Evolutionary conservation across 2,888 invertebrate species (phyloP), one percentile per base, ranked within the genome.

Genomic region (Phortica okadai): DNA sequence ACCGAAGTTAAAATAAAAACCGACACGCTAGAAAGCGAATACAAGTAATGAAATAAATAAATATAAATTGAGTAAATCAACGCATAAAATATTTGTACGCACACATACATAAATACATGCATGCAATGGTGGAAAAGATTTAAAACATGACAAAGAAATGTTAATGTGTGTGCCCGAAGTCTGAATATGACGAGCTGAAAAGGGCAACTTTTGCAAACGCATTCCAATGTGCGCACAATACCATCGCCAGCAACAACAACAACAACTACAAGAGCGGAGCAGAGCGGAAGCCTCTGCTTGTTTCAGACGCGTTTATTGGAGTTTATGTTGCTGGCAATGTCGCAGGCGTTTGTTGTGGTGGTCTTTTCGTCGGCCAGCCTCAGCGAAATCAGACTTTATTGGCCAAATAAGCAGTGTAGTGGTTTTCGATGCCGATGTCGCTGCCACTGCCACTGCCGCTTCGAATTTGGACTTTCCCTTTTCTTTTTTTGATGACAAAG

Each of bases 381-480:
- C 50, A 50, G 6, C 14, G 14, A 3, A 14, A 50, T 74, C 64
- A 73, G 56, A 74, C 75, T 73, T 62, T 25, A 82, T 79, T 82
- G 82, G 79, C 80, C 80, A 79, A 82, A 82, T 79, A 59, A 81
- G 74, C 75, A 79, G 59, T 77, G 73, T 78, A 25, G 11, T 10
- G 11, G 11, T 21, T 25, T 6, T 50, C 21, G 25, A 6, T 50
- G 33, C 1, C 14, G 25, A 1, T 50, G 66, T 14, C 6, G 77
- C 76, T 67, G 56, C 21, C 21, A 21, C 21, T 21, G 21, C 73
- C 41, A 21, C 21, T 21, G 21, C 73, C 41, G 77, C 78, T 77
- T 78, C 79, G 82, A 79, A 74, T 82, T 80, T 80, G 79, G 76
- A 82, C 82, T 85, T 85, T 85, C 85, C 87, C 87, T 85, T 85